Percentiles rank a stretch among this genome's conserved stretches.
phyloP scores from a whole-genome alignment of 2,888 invertebrate genomes.

The Caenorhabditis imperialis region DNA sequence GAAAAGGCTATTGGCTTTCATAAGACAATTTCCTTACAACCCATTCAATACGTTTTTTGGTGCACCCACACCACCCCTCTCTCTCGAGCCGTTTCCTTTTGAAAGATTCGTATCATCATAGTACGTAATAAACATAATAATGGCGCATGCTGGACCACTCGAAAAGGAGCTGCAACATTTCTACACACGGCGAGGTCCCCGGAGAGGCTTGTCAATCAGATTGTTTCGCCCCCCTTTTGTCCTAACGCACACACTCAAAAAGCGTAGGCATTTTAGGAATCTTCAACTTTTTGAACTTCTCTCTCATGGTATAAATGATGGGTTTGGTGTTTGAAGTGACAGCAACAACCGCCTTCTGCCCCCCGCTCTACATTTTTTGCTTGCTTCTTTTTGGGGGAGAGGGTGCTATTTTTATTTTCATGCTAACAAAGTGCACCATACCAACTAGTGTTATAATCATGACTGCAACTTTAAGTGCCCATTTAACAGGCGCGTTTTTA shows the following conservation, averaged over 20 bases:
- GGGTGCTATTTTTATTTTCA: slow-evolving; percentile 40
- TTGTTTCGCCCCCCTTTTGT: slow-evolving; percentile 57
- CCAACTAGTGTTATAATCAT: no score
- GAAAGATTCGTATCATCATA: slow-evolving; percentile 56
- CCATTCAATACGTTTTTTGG: no score
- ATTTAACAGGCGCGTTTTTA: neutral
- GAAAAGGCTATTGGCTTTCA: no score
- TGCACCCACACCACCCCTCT: slow-evolving; percentile 16
- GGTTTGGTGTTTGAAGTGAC: slow-evolving; percentile 51
- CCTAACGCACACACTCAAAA: slow-evolving; percentile 49
- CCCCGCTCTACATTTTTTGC: slow-evolving; percentile 4
- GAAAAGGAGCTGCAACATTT: slow-evolving; percentile 55
- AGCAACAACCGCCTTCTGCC: slow-evolving; percentile 34
- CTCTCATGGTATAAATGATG: slow-evolving; percentile 51
- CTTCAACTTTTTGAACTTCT: slow-evolving; percentile 54
- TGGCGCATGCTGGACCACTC: slow-evolving; percentile 33
- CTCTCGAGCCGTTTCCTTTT: neutral
- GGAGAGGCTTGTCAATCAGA: slow-evolving; percentile 57
- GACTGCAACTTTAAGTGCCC: neutral
- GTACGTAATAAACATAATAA: slow-evolving; percentile 59
- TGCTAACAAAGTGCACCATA: slow-evolving; percentile 49
- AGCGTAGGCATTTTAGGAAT: slow-evolving; percentile 55
- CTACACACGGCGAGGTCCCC: slow-evolving; percentile 47
- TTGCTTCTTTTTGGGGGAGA: slow-evolving; percentile 18
- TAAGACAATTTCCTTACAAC: no score